Evolutionary conservation across 2,797 vertebrate genomes (phyloP).

Genomic region (Semotilus atromaculatus): DNA sequence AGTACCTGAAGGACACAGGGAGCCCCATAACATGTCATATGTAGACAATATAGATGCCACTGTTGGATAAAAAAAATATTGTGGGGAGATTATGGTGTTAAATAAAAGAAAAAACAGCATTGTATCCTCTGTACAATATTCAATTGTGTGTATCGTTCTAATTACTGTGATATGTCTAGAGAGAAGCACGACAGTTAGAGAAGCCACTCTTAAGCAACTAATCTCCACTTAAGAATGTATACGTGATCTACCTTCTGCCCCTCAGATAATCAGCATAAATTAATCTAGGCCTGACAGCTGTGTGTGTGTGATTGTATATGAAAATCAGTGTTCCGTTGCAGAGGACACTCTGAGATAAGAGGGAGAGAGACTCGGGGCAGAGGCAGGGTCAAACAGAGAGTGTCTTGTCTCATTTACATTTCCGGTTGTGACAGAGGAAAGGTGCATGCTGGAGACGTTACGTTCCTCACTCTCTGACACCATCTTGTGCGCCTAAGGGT

Average conservation of each 20-base stretch:
- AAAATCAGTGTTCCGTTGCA: conserved; percentile 56
- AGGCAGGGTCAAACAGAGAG: conserved; percentile 31
- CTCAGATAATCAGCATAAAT: conserved; percentile 59
- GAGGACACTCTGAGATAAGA: conserved; percentile 51
- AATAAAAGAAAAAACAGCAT: not conserved
- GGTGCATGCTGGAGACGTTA: conserved; percentile 14
- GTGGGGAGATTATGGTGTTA: not conserved
- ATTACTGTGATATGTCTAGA: conserved; percentile 46
- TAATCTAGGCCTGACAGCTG: conserved; percentile 40
- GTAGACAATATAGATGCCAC: conserved; percentile 58
- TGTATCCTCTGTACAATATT: conserved; percentile 30
- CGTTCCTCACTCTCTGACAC: conserved; percentile 18
- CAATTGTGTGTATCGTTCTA: conserved; percentile 41
- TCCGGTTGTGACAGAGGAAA: conserved; percentile 13
- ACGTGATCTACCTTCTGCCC: conserved; percentile 37
- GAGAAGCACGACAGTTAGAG: conserved; percentile 16
- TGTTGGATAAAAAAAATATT: not conserved
- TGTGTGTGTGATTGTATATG: conserved; percentile 48
- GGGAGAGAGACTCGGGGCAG: conserved; percentile 28
- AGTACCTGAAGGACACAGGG: conserved; percentile 50
- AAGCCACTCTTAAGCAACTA: conserved; percentile 31
- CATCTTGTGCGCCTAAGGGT: not conserved
- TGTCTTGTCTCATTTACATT: conserved; percentile 51
- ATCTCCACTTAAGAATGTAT: conserved; percentile 33
- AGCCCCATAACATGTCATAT: conserved; percentile 39